phyloP scores from a whole-genome alignment of 2,113 vertebrate species.

The Sporophila hypoxantha region DNA sequence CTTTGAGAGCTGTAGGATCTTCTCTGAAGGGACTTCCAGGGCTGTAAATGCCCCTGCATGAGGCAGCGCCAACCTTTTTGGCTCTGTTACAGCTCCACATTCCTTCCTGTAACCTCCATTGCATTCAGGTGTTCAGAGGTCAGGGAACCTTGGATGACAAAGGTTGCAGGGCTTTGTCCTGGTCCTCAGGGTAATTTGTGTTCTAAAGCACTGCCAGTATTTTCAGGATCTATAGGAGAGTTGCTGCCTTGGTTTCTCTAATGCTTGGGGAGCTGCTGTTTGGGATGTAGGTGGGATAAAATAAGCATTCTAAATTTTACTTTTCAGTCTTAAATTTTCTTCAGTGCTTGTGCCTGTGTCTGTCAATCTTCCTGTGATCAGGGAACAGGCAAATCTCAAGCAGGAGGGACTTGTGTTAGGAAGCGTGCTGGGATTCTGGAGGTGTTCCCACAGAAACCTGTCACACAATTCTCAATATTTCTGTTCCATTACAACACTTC shows the following conservation, averaged over 20 bases:
- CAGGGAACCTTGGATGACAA: neutral
- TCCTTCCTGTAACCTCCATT: neutral
- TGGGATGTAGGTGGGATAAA: neutral
- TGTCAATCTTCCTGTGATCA: neutral
- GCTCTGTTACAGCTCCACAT: neutral
- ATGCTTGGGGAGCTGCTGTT: neutral
- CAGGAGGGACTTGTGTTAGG: neutral
- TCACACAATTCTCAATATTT: neutral
- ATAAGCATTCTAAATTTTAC: neutral
- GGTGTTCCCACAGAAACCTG: neutral
- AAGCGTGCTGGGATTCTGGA: neutral
- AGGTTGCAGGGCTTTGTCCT: neutral
- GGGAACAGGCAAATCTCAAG: neutral
- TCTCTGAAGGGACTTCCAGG: neutral
- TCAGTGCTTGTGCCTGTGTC: neutral
- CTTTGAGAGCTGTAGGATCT: neutral
- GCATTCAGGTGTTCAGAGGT: neutral
- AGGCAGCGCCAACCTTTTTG: neutral
- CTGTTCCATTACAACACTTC: neutral
- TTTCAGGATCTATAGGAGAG: neutral
- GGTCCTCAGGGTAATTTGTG: neutral
- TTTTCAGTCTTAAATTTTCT: neutral
- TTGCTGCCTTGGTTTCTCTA: neutral
- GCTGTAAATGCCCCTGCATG: neutral
- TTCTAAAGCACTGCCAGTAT: neutral